phyloP scores from a whole-genome alignment of 2,113 vertebrate genomes.

The Peromyscus californicus region DNA sequence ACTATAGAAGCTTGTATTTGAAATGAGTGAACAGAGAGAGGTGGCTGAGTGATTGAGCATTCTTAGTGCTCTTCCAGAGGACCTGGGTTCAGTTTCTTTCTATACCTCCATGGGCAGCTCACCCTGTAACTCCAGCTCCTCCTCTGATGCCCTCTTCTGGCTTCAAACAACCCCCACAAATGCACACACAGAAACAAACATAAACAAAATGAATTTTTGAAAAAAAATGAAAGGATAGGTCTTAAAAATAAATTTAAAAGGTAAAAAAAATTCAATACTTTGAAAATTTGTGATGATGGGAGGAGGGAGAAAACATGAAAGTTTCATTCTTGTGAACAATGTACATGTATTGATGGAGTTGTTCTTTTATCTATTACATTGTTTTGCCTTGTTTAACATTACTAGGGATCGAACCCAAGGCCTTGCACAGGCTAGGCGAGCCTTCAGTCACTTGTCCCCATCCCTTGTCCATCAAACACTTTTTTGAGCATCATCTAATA shows the following conservation, averaged over 20 bases:
- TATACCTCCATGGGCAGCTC: neutral
- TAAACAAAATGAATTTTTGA: neutral
- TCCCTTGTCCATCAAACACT: neutral
- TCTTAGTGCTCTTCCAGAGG: neutral
- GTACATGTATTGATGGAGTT: neutral
- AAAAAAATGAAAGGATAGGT: neutral
- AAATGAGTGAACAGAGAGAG: neutral
- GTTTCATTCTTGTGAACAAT: neutral
- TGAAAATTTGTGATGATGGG: neutral
- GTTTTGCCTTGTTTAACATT: neutral
- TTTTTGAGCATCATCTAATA: neutral
- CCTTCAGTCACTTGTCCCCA: neutral
- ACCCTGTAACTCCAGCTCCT: neutral
- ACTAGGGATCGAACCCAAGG: neutral
- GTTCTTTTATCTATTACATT: neutral
- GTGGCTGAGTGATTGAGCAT: neutral
- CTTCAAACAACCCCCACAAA: neutral
- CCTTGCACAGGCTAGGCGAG: neutral
- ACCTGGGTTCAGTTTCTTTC: neutral
- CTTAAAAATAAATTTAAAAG: neutral
- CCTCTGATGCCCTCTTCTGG: neutral
- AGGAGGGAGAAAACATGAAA: neutral
- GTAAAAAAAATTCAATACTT: neutral
- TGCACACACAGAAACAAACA: neutral
- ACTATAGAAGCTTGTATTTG: conserved; percentile 17